Percentiles rank a stretch among this genome's conserved stretches.
phyloP scores from a whole-genome alignment of 1,140 invertebrate species.

The Bombus breviceps region DNA sequence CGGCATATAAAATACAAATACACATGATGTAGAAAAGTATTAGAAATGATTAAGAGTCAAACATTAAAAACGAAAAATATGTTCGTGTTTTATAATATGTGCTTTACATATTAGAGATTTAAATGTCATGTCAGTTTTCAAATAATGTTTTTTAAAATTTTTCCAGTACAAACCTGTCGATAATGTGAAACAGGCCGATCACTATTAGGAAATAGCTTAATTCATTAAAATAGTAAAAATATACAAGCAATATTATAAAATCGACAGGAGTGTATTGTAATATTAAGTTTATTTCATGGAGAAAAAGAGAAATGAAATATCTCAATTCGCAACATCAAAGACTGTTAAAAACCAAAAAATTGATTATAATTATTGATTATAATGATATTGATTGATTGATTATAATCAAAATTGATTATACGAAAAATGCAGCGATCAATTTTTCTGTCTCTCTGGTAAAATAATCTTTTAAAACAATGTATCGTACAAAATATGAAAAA shows the following conservation, averaged over 20 bases:
- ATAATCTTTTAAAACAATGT: conserved; percentile 20
- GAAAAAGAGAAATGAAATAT: neutral
- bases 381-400: too few relatives aligned
- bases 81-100: conserved; percentile 10
- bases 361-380: too few relatives aligned
- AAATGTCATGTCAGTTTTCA: neutral
- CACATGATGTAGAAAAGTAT: conserved; percentile 14
- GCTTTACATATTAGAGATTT: neutral
- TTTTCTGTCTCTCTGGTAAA: conserved; percentile 7
- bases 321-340: neutral
- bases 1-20: conserved; percentile 21
- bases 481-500: neutral
- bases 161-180: conserved; percentile 37
- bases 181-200: conserved; percentile 37
- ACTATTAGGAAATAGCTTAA: conserved; percentile 21
- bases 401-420: conserved; percentile 5
- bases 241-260: conserved; percentile 24
- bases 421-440: conserved; percentile 51
- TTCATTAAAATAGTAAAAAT: conserved; percentile 35
- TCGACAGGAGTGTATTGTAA: conserved; percentile 40
- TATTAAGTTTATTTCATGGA: neutral
- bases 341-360: neutral
- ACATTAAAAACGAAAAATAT: conserved; percentile 8
- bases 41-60: neutral
- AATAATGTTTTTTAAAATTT: neutral